These are phyloP conservation scores for Perccottus glenii DNA, from an alignment of 2,113 vertebrate species.

Conservation along the genomic window DNA sequence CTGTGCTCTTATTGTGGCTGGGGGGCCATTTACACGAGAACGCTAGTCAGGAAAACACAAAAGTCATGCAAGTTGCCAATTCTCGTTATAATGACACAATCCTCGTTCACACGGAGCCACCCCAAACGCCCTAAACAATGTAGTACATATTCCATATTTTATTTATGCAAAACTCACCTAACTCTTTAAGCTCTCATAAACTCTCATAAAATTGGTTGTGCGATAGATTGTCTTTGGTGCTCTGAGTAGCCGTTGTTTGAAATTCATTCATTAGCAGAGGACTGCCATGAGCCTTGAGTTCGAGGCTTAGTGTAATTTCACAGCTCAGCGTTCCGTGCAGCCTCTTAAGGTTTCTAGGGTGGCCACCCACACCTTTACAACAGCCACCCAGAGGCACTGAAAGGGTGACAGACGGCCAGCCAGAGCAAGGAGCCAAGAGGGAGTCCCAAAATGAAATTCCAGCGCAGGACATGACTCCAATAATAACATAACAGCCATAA, in stretches of 20 bases:
- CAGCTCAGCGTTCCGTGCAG: conserved; percentile 62
- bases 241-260: conserved; percentile 50
- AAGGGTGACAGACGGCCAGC: conserved; percentile 51
- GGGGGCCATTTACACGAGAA: too few species aligned
- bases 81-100: too few species aligned
- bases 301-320: conserved; percentile 70
- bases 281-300: conserved; percentile 58
- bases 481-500: conserved; percentile 54
- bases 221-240: conserved; percentile 69
- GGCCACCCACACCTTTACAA: conserved; percentile 69
- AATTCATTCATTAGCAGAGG: conserved; percentile 67
- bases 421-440: conserved; percentile 50
- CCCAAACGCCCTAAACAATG: too few species aligned
- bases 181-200: conserved; percentile 8
- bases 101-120: too few species aligned
- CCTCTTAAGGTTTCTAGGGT: conserved; percentile 56
- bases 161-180: too few species aligned
- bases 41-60: too few species aligned
- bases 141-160: too few species aligned
- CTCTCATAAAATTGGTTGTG: conserved; percentile 59
- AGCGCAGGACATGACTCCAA: conserved; percentile 62
- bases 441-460: conserved; percentile 62
- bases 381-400: conserved; percentile 60
- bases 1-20: too few species aligned
- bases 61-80: too few species aligned